These are phyloP conservation scores for Sarcophaga rosellei DNA, from an alignment of 2,888 invertebrate species.

Conservation along the genomic window DNA sequence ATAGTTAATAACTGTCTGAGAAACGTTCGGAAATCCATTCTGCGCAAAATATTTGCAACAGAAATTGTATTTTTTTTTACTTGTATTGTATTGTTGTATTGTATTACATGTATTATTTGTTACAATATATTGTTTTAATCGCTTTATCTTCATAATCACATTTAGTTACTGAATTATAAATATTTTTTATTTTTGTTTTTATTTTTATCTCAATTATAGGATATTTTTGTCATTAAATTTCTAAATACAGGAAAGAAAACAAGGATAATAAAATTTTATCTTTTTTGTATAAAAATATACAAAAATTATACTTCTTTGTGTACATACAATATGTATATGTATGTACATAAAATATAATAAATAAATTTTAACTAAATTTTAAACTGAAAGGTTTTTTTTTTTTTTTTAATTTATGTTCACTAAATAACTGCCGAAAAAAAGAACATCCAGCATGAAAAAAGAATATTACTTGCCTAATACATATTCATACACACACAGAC, in stretches of 20 bases:
- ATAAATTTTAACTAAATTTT: conserved; percentile 40
- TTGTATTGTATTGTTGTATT: too few species aligned
- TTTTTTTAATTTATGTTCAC: conserved; percentile 26
- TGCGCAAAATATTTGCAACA: too few species aligned
- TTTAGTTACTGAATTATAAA: conserved; percentile 13
- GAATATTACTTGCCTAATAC: conserved; percentile 18
- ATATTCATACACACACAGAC: conserved; percentile 29
- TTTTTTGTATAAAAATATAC: conserved; percentile 15
- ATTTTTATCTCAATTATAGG: background rate
- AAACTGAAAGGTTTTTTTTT: conserved; percentile 20
- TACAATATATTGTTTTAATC: too few species aligned
- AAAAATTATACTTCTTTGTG: conserved; percentile 13
- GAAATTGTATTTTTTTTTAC: too few species aligned
- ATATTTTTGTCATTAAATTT: conserved; percentile 20
- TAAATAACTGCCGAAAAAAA: conserved; percentile 31
- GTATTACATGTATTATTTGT: too few species aligned
- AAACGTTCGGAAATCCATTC: too few species aligned
- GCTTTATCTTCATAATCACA: background rate
- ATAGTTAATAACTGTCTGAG: too few species aligned
- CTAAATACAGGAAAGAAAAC: background rate
- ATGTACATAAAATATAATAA: background rate
- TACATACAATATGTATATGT: background rate
- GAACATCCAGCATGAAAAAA: background rate
- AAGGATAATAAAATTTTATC: conserved; percentile 12
- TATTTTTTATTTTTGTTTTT: background rate